Conservation (phyloP, 2,888 invertebrate genomes). For the Caenorhabditis angaria region DNA sequence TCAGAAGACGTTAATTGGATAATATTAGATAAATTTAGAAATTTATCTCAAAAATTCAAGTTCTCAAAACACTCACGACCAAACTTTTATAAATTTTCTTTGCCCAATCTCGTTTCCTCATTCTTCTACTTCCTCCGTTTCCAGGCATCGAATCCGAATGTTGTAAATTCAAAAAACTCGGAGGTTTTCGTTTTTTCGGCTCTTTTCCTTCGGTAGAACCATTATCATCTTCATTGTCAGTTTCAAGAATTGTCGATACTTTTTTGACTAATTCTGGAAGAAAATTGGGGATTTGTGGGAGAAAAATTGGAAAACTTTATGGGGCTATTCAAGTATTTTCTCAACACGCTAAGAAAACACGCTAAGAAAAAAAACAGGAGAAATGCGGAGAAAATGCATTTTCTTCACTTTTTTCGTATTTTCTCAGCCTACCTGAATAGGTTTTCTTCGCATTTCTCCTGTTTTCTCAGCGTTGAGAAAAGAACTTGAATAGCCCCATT, state of each 20-base stretch:
- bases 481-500: too few relatives aligned
- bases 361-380: too few relatives aligned
- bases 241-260: slow-evolving; percentile 50
- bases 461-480: too few relatives aligned
- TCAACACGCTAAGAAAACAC: too few relatives aligned
- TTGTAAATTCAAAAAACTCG: not conserved
- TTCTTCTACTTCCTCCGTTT: slow-evolving; percentile 23
- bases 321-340: too few relatives aligned
- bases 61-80: slow-evolving; percentile 52
- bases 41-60: too few relatives aligned
- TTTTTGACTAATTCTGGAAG: slow-evolving; percentile 33
- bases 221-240: slow-evolving; percentile 45
- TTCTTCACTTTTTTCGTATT: too few relatives aligned
- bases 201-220: not conserved
- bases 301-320: too few relatives aligned
- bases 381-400: too few relatives aligned
- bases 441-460: too few relatives aligned
- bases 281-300: not conserved
- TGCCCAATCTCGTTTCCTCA: slow-evolving; percentile 62
- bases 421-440: too few relatives aligned
- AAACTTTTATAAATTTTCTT: slow-evolving; percentile 58
- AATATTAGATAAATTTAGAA: too few relatives aligned
- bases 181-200: slow-evolving; percentile 7
- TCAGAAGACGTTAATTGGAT: not conserved
- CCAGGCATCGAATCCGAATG: not conserved